phyloP scores from a whole-genome alignment of 2,113 vertebrate species.

The Cyanoderma ruficeps region DNA sequence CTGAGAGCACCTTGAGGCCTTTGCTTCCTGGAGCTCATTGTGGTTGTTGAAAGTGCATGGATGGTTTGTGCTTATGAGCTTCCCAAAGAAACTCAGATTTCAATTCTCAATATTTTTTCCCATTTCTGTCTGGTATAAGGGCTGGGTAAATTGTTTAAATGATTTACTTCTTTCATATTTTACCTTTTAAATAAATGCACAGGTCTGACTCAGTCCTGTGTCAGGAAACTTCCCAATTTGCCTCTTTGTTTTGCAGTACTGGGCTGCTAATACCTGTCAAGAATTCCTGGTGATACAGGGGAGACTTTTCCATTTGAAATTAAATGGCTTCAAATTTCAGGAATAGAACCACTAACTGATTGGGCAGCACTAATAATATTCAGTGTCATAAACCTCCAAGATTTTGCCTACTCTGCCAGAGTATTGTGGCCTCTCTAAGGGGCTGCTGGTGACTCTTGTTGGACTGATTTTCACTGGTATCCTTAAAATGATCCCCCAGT shows the following conservation, averaged over 20 bases:
- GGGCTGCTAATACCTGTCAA: background rate
- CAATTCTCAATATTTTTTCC: background rate
- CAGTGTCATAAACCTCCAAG: background rate
- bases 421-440: background rate
- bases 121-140: background rate
- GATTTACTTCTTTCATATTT: background rate
- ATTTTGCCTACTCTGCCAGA: background rate
- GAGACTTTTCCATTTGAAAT: background rate
- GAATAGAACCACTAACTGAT: background rate
- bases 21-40: background rate
- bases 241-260: background rate
- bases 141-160: background rate
- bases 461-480: background rate
- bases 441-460: background rate
- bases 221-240: background rate
- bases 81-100: background rate
- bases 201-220: background rate
- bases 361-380: background rate
- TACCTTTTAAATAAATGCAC: background rate
- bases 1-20: background rate
- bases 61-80: background rate
- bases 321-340: background rate
- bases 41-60: background rate
- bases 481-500: accelerated
- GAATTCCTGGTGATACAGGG: background rate